phyloP scores from a whole-genome alignment of 2,113 vertebrate species.

The Chinchilla lanigera region DNA sequence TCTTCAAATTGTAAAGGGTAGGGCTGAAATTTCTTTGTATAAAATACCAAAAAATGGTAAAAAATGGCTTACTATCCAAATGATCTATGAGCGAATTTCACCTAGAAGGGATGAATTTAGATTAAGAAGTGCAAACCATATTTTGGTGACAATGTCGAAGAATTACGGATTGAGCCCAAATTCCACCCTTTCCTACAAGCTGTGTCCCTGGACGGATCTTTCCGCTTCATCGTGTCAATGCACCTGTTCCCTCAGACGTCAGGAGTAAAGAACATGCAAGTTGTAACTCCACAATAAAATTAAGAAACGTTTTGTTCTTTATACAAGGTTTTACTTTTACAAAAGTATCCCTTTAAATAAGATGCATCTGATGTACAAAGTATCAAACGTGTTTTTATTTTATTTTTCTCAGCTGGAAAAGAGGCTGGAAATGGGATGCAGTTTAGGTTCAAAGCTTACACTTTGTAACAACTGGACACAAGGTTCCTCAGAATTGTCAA shows the following conservation, averaged over 20 bases:
- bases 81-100: slow-evolving; percentile 85
- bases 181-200: slow-evolving; percentile 86
- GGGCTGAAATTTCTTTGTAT: slow-evolving; percentile 82
- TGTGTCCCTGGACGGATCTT: slow-evolving; percentile 83
- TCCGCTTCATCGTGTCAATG: slow-evolving; percentile 82
- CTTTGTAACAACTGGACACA: slow-evolving; percentile 86
- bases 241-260: slow-evolving; percentile 86
- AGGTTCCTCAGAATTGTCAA: slow-evolving; percentile 87
- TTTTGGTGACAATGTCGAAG: slow-evolving; percentile 85
- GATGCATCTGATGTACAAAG: slow-evolving; percentile 95
- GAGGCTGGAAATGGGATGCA: slow-evolving; percentile 91
- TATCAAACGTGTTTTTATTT: slow-evolving; percentile 91
- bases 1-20: slow-evolving; percentile 84
- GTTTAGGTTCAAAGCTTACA: slow-evolving; percentile 88
- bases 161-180: slow-evolving; percentile 84
- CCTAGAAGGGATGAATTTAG: slow-evolving; percentile 84
- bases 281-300: slow-evolving; percentile 90
- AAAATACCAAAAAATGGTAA: slow-evolving; percentile 85
- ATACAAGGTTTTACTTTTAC: slow-evolving; percentile 93
- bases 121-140: slow-evolving; percentile 85
- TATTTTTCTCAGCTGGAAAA: slow-evolving; percentile 93
- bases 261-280: slow-evolving; percentile 89
- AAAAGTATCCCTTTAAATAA: slow-evolving; percentile 95
- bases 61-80: slow-evolving; percentile 90
- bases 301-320: slow-evolving; percentile 93